A percentile compares a stretch with the other conserved stretches of the same genome.
phyloP scores from a whole-genome alignment of 2,888 invertebrate genomes.

The Malthinus seriepunctatus region DNA sequence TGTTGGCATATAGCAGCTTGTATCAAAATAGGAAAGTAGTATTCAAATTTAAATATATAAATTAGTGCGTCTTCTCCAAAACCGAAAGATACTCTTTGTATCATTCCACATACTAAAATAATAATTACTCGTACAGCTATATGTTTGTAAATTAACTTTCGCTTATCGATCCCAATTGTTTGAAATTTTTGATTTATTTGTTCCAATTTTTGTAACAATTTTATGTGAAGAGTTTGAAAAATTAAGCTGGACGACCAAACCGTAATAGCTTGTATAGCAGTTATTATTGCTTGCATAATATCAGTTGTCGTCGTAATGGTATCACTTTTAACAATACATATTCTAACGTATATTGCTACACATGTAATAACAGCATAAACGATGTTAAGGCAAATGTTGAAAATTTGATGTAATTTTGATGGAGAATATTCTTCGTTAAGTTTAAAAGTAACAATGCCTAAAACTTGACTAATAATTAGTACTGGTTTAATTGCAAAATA shows the following conservation, averaged over 20 bases:
- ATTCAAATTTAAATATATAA: conserved; percentile 14
- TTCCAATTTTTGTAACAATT: conserved; percentile 18
- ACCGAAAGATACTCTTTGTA: conserved; percentile 21
- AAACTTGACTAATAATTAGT: conserved; percentile 12
- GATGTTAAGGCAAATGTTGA: background rate
- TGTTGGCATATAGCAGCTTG: conserved; percentile 31
- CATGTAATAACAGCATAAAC: background rate
- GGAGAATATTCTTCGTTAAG: conserved; percentile 3
- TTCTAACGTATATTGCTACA: conserved; percentile 3
- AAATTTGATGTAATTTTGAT: conserved; percentile 5
- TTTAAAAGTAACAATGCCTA: conserved; percentile 14
- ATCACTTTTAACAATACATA: background rate
- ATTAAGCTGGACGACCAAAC: conserved; percentile 11
- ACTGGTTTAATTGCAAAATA: conserved; percentile 4
- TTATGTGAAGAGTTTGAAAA: conserved; percentile 12
- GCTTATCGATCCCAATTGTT: conserved; percentile 29
- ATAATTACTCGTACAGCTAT: conserved; percentile 1
- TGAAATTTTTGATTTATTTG: conserved; percentile 33
- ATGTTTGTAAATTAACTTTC: conserved; percentile 17
- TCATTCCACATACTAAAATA: conserved; percentile 14
- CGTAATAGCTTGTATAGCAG: conserved; percentile 6
- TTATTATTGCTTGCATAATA: conserved; percentile 8
- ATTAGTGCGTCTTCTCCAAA: conserved; percentile 4
- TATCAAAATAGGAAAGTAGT: conserved; percentile 28
- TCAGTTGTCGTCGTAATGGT: background rate